These are phyloP conservation scores for Chrysomela aeneicollis DNA, from an alignment of 2,888 invertebrate genomes.

Conservation along the genomic window DNA sequence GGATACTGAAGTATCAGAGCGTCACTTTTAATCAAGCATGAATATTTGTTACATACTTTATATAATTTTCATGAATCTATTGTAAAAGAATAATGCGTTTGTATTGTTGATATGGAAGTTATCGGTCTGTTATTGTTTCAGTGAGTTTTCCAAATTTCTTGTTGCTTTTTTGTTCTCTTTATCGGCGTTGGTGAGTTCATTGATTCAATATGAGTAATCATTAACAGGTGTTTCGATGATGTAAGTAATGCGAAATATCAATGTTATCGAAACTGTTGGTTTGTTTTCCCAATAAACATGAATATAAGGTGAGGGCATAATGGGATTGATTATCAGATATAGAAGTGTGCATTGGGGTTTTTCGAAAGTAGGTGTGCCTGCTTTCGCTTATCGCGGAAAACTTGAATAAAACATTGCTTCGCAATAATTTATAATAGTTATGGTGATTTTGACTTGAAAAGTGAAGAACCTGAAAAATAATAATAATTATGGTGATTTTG, in stretches of 20 bases:
- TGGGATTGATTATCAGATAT: too few relatives aligned
- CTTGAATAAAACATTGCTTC: too few relatives aligned
- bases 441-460: too few relatives aligned
- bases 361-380: too few relatives aligned
- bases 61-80: background rate
- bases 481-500: too few relatives aligned
- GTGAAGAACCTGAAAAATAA: too few relatives aligned
- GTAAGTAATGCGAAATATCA: background rate
- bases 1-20: slow-evolving; percentile 1
- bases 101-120: background rate
- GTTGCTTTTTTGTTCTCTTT: background rate
- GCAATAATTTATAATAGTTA: too few relatives aligned
- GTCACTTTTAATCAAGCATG: background rate
- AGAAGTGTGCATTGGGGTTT: too few relatives aligned
- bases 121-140: background rate
- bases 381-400: too few relatives aligned
- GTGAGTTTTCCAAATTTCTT: background rate
- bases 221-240: background rate
- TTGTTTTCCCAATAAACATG: too few relatives aligned
- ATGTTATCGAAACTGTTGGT: too few relatives aligned
- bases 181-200: background rate
- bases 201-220: background rate
- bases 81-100: slow-evolving; percentile 1
- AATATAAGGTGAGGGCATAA: too few relatives aligned
- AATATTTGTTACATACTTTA: background rate